phyloP scores from a whole-genome alignment of 2,113 vertebrate genomes.

The Pachyramphus minor region DNA sequence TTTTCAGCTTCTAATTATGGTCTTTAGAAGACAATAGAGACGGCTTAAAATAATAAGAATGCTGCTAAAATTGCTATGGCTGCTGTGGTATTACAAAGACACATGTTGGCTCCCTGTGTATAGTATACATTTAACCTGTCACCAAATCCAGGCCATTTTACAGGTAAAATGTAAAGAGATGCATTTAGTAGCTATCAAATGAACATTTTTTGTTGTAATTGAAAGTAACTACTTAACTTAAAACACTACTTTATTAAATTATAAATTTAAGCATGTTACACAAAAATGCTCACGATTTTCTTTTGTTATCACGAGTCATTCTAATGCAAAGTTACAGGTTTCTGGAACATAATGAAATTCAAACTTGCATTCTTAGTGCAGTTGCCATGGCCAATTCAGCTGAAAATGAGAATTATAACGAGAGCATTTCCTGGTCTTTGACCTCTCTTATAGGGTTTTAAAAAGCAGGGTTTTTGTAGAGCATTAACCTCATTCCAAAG shows the following conservation, averaged over 20 bases:
- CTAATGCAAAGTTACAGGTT: conserved; percentile 75
- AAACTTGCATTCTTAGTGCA: conserved; percentile 69
- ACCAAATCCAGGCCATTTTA: conserved; percentile 63
- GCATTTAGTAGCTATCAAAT: conserved; percentile 51
- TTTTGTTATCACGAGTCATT: conserved; percentile 66
- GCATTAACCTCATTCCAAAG: conserved; percentile 65
- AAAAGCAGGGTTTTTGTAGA: conserved; percentile 70
- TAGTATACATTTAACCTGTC: conserved; percentile 69
- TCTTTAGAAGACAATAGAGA: conserved; percentile 75
- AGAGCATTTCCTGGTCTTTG: conserved; percentile 75
- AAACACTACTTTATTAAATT: conserved; percentile 66
- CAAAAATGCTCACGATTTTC: conserved; percentile 58
- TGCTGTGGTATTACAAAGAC: conserved; percentile 53
- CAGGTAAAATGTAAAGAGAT: conserved; percentile 67
- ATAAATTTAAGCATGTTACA: conserved; percentile 69
- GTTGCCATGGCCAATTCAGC: conserved; percentile 69
- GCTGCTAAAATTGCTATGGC: conserved; percentile 54
- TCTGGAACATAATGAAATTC: conserved; percentile 72
- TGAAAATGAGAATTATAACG: conserved; percentile 75
- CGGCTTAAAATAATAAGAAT: conserved; percentile 73
- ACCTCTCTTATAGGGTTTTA: conserved; percentile 69
- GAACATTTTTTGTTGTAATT: conserved; percentile 54
- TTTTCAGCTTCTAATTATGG: conserved; percentile 72
- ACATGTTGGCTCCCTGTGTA: conserved; percentile 56
- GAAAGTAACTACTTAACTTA: conserved; percentile 61